Evolutionary conservation across 2,888 invertebrate genomes (phyloP), one percentile per base, ranked within the genome.

Genomic region (Caenorhabditis sp.): DNA sequence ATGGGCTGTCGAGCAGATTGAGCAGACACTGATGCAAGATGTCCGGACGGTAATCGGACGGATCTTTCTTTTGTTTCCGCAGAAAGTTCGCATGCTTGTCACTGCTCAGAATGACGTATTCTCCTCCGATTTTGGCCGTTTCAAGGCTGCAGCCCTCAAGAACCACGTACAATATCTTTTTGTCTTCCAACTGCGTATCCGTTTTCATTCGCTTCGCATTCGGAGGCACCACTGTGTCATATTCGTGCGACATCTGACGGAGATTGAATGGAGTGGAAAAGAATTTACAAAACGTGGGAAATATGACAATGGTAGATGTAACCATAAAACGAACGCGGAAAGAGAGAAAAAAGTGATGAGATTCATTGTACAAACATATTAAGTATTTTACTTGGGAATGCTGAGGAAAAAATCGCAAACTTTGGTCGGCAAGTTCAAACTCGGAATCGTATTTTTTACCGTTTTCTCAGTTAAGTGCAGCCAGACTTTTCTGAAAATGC

Each of bases 1-100:
- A 90, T 0, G 99, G 99, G 76, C 96, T 96, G 90, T 99, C 98
- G 91, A 98, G 93, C 52, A 99, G 91, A 96, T 98, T 99, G 0
- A 99, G 91, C 15, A 99, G 91, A 89, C 97, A 98, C 90, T 92
- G 98, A 90, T 99, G 98, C 0, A 95, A 93, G 76, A 99, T 99
- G 89, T 99, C 99, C 0, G 99, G 99, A 30, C 99, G 92, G 88
- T 95, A 95, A 2, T 94, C 92, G 0, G 95, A 94, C 0, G 94
- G 93, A 86, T 96, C 95, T 72, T 95, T 92, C 83, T 94, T 93
- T 89, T 94, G 93, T 89, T 94, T 96, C 82, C 93, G 93, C 13
- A 86, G 71, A 61, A 86, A 88, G 46, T 77, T 81, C 15, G 78
- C 83, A 46, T 85, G 83, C 52, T 87, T 86, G 52, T 88, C 88